Base-by-base conservation (phyloP, 2,888 invertebrate species). In the Cryptocheilus praepositus region DNA sequence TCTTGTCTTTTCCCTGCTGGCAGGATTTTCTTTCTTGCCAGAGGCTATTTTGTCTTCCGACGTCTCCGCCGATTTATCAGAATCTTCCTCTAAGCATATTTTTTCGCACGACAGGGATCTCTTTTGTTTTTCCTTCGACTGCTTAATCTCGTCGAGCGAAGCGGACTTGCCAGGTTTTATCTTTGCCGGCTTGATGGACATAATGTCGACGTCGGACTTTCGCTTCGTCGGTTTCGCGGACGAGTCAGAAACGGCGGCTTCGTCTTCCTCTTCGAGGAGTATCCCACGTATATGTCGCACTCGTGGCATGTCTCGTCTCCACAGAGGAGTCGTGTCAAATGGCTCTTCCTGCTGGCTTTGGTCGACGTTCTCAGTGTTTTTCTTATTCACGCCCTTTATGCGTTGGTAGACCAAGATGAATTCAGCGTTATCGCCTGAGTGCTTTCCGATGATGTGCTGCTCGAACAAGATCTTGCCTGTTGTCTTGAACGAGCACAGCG, bases 241-340 rank as follows among this genome's bases (percentile, higher is more conserved):
- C 0, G 79, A 71, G 0, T 57, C 56, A 3, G 21, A 21, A 15
- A 4, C 15, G 2, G 43, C 68, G 56, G n/a, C 82, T 89, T 89
- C 76, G 18, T 81, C 82, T 46, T 89, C 89, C 43, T 92, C 91
- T 55, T 92, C 92, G 76, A 92, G 89, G 16, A 92, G 87, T 71
- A 92, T 92, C 61, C 92, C 92, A 0, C 92, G 89, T 70, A 92
- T 92, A 73, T 92, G 91, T 36, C 92, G 91, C 15, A 92, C 89
- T 21, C 91, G 86, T 0, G 90, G 90, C 86, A 91, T 90, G 73
- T 91, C 91, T 16, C 92, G 89, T 55, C 90, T 89, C 93, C 93
- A 93, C n/a, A 93, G 82, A 0, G 93, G 92, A 0, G 91, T 91
- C 0, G 91, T 91, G 74, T 92, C 91, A 70, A 91, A 91, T 0